These are phyloP conservation scores for Turritopsis rubra DNA, from an alignment of 30 jellyfish, hydroid and myxozoan genomes.

Conservation along the genomic window DNA sequence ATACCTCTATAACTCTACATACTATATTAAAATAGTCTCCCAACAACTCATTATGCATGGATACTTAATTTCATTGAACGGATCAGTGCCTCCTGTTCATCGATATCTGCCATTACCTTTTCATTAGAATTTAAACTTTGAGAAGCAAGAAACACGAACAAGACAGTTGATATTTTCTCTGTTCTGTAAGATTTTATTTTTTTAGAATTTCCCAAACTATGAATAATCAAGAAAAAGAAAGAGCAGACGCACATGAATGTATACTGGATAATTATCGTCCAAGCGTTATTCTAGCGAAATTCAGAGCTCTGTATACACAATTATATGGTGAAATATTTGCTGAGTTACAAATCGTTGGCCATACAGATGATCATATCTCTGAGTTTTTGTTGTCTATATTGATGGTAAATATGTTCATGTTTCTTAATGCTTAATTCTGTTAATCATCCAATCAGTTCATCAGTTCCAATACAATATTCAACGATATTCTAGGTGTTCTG, in stretches of 20 bases:
- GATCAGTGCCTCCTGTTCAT: too few species aligned
- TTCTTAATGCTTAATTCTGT: too few species aligned
- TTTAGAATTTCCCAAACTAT: conserved; percentile 9
- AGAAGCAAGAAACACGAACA: background rate
- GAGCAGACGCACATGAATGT: background rate
- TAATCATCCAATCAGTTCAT: too few species aligned
- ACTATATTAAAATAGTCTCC: too few species aligned
- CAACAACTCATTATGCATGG: too few species aligned
- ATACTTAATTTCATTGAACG: too few species aligned
- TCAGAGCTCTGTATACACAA: background rate
- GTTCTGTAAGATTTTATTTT: background rate
- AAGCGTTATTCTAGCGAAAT: background rate
- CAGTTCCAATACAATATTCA: too few species aligned
- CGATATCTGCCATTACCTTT: too few species aligned
- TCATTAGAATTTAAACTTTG: background rate
- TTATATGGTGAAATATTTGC: conserved; percentile 3
- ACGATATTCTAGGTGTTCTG: too few species aligned
- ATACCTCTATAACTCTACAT: too few species aligned
- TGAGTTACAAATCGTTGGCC: background rate
- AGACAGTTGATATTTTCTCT: background rate
- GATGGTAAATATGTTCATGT: background rate
- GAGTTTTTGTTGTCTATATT: background rate
- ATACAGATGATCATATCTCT: background rate
- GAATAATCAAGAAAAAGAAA: conserved; percentile 1
- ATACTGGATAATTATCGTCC: background rate